These are phyloP conservation scores for Cactoblastis cactorum DNA, from an alignment of 2,888 invertebrate genomes.

Conservation along the genomic window DNA sequence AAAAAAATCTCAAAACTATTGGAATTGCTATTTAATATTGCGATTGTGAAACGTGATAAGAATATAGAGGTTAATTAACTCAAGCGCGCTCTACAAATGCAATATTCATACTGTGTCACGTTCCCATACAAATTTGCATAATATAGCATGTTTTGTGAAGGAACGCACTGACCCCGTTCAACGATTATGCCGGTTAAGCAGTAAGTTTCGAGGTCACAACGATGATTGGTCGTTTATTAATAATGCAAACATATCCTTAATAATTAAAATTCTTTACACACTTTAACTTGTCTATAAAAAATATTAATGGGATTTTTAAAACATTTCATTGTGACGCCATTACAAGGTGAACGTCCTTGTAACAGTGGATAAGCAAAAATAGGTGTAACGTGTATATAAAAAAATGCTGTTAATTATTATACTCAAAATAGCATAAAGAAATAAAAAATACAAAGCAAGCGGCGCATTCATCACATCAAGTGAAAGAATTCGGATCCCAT, in stretches of 20 bases:
- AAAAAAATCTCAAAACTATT: no score
- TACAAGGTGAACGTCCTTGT: no score
- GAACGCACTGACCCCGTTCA: slow-evolving; percentile 3
- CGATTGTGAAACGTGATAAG: not conserved
- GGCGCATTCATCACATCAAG: slow-evolving; percentile 5
- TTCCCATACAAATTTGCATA: slow-evolving; percentile 1
- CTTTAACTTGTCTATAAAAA: no score
- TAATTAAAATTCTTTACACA: no score
- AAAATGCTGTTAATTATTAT: not conserved
- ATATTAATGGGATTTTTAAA: no score
- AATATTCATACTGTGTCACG: not conserved
- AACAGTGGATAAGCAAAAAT: no score
- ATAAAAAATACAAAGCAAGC: slow-evolving; percentile 7
- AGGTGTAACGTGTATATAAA: no score
- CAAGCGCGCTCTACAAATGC: not conserved
- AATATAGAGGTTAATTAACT: not conserved
- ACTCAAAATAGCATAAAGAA: not conserved
- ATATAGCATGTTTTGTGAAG: not conserved
- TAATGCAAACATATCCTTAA: no score
- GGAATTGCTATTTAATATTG: no score
- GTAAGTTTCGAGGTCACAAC: not conserved
- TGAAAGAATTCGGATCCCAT: slow-evolving; percentile 11
- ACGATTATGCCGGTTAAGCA: slow-evolving; percentile 2
- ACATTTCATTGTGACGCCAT: no score
- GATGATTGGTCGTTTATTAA: not conserved